Base-by-base conservation (phyloP, 1,140 invertebrate species). In the Drosophila sp. region DNA sequence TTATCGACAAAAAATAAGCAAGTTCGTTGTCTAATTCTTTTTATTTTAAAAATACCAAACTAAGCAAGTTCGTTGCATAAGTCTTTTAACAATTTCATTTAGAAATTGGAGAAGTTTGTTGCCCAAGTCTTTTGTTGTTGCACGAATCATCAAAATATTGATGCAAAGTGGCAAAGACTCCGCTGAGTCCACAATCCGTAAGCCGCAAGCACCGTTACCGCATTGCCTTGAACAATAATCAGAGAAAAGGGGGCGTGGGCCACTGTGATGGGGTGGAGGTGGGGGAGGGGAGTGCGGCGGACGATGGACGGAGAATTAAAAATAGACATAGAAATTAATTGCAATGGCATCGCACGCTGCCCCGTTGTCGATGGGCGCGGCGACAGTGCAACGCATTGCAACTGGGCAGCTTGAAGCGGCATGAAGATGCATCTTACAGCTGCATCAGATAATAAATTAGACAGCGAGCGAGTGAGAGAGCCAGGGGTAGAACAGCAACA, bases 321-420 rank as follows among this genome's bases (percentile, higher is more conserved):
- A 80, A 86, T 74, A 86, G 77, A 78, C 70, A 84, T 77, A 80
- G 74, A 84, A 76, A 84, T 84, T 86, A 80, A 84, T 80, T 86
- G 81, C 81, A 48, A 56, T 67, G 70, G 76, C 81, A 77, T 73
- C 61, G 38, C 27, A 40, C 48, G 29, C 27, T 29, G 27, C 27
- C 27, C 29, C 41, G 29, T 25, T 29, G 59, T 8, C 46, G 48
- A 64, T 62, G 69, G 69, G 67, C 43, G 67, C 67, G 67, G 67
- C 67, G 13, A 41, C 27, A 36, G 34, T 36, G 57, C 38, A 69
- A 54, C 72, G 62, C 53, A 51, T 69, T 67, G 76, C 77, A 64
- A 48, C 65, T 61, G 54, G 50, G 71, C 71, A 72, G 71, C 27
- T 29, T 29, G 4, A 61, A 61, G 61, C 71, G 50, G 53, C 72